These are phyloP conservation scores for Laspeyria flexula DNA, from an alignment of 2,888 invertebrate genomes.

Conservation along the genomic window DNA sequence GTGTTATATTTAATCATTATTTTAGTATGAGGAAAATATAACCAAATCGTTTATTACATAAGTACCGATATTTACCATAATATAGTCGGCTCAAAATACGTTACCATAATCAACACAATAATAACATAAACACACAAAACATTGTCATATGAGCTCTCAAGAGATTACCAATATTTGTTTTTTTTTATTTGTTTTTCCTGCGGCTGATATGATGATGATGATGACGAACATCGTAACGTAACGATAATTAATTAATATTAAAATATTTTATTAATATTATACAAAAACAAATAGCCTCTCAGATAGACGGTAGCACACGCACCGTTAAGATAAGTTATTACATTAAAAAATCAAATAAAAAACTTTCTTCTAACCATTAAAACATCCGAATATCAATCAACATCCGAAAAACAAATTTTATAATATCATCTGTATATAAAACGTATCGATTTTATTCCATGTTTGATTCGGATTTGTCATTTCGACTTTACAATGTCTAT, in stretches of 20 bases:
- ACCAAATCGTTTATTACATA: too few species aligned
- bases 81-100: too few species aligned
- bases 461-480: constrained; percentile 55
- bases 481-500: constrained; percentile 66
- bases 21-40: too few species aligned
- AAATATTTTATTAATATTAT: constrained; percentile 1
- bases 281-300: constrained; percentile 9
- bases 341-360: constrained; percentile 19
- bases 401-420: constrained; percentile 42
- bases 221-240: not conserved
- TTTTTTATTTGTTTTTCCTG: too few species aligned
- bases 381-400: constrained; percentile 38
- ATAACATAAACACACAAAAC: too few species aligned
- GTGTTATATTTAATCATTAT: too few species aligned
- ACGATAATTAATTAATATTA: not conserved
- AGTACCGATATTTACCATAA: too few species aligned
- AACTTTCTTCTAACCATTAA: constrained; percentile 32
- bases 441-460: constrained; percentile 45
- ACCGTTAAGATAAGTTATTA: constrained; percentile 17
- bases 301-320: constrained; percentile 25
- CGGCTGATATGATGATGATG: too few species aligned
- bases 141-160: too few species aligned
- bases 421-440: constrained; percentile 55
- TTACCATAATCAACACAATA: too few species aligned
- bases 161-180: too few species aligned